Evolutionary conservation across 2,888 invertebrate species (phyloP), one percentile per base, ranked within the genome.

Genomic region (Shargacucullia verbasci): DNA sequence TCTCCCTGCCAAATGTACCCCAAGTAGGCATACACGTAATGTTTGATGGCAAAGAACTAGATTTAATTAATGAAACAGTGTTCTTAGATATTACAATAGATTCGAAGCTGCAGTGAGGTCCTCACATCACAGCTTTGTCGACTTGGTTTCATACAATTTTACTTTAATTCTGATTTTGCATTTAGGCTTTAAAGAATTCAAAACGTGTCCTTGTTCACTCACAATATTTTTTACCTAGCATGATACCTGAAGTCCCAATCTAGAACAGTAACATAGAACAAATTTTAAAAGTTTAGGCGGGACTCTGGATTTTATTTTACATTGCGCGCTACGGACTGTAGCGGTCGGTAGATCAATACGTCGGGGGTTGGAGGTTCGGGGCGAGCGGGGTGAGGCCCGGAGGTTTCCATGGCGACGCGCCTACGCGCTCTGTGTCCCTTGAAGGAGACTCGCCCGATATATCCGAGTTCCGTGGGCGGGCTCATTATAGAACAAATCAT

Each of bases 401-500:
- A 78, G 81, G 91, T 84, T 82, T 59, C 86, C 89, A 92, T 91
- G 88, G 85, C 77, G 71, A 93, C 94, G 77, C 93, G 86, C 94
- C 94, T 86, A 93, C 93, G 91, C 89, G 83, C 83, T 79, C 83
- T 81, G 81, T 81, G 78, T 81, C 80, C 83, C 78, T 66, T 66
- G 49, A 69, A 75, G 79, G 79, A 80, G 78, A 81, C 81, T 80
- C 78, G 76, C 82, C 84, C 80, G 78, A 88, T 87, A 85, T 84
- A 83, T 83, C 83, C 62, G 60, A 70, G 64, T 81, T 83, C 80
- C 85, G 88, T 88, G 83, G 89, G 89, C 84, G 86, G 74, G 70
- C 82, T 85, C 81, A 83, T 86, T 86, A 86, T 82, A 81, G 82
- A 86, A 84, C 80, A 78, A 80, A 81, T 82, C 79, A 82, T 82